Evolutionary conservation across 2,888 invertebrate genomes (phyloP).

Genomic region (Fissipunctia ypsillon): DNA sequence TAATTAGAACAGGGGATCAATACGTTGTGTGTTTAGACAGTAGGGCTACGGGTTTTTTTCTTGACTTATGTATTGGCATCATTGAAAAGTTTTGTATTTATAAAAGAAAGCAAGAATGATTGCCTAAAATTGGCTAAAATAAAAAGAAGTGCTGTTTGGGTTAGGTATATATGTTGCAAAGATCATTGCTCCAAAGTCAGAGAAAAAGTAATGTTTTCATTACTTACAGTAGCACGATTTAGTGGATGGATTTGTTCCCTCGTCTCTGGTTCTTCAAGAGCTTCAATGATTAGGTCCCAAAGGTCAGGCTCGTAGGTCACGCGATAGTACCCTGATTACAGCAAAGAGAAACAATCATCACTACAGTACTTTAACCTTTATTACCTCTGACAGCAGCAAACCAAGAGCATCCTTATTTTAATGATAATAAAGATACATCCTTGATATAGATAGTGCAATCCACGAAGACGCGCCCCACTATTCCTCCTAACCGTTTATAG

Average conservation of each 20-base stretch:
- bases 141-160: too few relatives aligned
- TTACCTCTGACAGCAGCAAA: neutral
- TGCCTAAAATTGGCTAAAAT: neutral
- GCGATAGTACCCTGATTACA: conserved; percentile 91
- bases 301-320: conserved; percentile 92
- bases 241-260: conserved; percentile 91
- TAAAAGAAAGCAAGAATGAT: neutral
- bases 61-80: neutral
- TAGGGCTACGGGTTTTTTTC: neutral
- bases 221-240: conserved; percentile 91
- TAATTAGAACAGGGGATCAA: neutral
- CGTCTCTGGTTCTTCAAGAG: conserved; percentile 88
- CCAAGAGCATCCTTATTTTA: neutral
- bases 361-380: neutral
- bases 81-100: neutral
- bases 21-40: neutral
- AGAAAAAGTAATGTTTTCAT: neutral
- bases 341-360: neutral
- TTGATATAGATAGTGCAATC: too few relatives aligned
- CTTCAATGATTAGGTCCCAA: conserved; percentile 92
- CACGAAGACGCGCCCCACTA: too few relatives aligned
- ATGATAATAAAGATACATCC: neutral
- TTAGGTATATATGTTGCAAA: neutral
- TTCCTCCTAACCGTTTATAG: too few relatives aligned
- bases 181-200: neutral